Evolutionary conservation across 2,797 vertebrate species (phyloP).

Genomic region (Hybognathus amarus): DNA sequence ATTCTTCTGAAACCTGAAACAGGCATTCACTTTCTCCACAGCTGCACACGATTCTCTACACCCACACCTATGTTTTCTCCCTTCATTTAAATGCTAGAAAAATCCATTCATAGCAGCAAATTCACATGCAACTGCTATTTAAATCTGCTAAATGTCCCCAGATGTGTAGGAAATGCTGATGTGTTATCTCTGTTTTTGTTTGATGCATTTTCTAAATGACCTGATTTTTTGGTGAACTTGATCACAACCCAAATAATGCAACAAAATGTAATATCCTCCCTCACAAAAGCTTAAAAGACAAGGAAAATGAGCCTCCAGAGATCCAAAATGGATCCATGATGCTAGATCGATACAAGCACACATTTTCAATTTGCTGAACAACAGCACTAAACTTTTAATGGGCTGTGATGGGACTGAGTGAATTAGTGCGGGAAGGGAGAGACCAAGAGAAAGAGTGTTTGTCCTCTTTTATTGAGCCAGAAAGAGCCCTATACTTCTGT

Average conservation of each 20-base stretch:
- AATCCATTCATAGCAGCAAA: neutral
- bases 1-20: conserved; percentile 65
- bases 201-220: neutral
- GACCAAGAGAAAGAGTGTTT: conserved; percentile 12
- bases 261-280: neutral
- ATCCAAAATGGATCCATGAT: conserved; percentile 54
- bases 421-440: conserved; percentile 1
- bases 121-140: conserved; percentile 1
- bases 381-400: conserved; percentile 54
- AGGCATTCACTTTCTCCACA: conserved; percentile 39
- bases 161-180: conserved; percentile 14
- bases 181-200: neutral
- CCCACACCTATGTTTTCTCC: neutral
- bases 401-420: conserved; percentile 45
- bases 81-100: conserved; percentile 13
- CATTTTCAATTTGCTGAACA: conserved; percentile 52
- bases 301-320: conserved; percentile 51
- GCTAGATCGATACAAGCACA: conserved; percentile 53
- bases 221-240: neutral
- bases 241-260: neutral
- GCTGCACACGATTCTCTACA: neutral
- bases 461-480: conserved; percentile 50
- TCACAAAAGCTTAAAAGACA: conserved; percentile 50
- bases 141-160: neutral
- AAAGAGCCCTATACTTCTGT: conserved; percentile 56